These are phyloP conservation scores for Halictus rubicundus DNA, from an alignment of 1,140 invertebrate species.

Conservation along the genomic window DNA sequence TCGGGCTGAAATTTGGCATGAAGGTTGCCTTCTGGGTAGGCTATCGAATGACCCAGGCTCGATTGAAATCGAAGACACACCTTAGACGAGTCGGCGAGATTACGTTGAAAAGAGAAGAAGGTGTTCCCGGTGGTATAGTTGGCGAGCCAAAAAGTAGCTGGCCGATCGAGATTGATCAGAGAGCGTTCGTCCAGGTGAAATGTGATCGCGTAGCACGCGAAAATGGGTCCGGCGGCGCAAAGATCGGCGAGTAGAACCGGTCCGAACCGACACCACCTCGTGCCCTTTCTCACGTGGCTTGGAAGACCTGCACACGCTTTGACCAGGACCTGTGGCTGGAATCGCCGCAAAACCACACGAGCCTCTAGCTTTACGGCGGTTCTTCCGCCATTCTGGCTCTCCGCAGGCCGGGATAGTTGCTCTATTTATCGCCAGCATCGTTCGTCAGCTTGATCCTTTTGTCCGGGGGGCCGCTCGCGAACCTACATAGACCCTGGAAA, in stretches of 20 bases:
- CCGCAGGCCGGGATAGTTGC: neutral
- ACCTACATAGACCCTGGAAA: neutral
- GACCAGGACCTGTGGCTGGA: slow-evolving; percentile 9
- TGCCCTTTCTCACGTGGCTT: slow-evolving; percentile 56
- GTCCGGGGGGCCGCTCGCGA: neutral
- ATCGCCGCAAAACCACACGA: slow-evolving; percentile 49
- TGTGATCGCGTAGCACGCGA: neutral
- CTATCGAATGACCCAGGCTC: too few species aligned
- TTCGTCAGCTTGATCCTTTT: slow-evolving; percentile 32
- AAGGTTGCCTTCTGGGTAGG: too few species aligned
- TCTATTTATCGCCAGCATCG: slow-evolving; percentile 40
- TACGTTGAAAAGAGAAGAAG: too few species aligned
- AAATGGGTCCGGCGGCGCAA: slow-evolving; percentile 14
- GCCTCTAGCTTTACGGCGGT: slow-evolving; percentile 49
- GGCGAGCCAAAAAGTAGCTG: neutral
- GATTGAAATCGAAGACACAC: too few species aligned
- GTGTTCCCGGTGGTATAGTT: too few species aligned
- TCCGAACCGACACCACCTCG: slow-evolving; percentile 42
- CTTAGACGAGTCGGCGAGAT: too few species aligned
- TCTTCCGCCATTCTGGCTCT: slow-evolving; percentile 13
- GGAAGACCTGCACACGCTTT: slow-evolving; percentile 30
- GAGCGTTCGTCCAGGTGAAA: neutral
- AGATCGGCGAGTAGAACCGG: slow-evolving; percentile 48
- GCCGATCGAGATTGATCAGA: neutral
- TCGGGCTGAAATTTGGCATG: too few species aligned